phyloP scores from a whole-genome alignment of 2,113 vertebrate species.

The Calidris pugnax region DNA sequence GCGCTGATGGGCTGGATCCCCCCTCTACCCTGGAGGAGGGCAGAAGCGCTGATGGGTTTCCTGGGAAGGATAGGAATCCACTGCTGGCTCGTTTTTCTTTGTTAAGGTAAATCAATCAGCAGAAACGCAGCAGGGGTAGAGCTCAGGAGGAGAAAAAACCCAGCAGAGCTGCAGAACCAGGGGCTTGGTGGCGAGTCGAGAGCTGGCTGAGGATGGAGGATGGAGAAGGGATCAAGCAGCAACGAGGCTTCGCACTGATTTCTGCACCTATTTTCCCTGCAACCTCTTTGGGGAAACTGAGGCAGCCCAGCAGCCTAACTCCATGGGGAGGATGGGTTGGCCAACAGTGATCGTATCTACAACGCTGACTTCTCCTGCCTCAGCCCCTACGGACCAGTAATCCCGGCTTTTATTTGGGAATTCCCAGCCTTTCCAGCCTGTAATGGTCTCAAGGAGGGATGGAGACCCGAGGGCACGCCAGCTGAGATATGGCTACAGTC shows the following conservation, averaged over 20 bases:
- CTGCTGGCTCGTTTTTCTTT: neutral
- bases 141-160: neutral
- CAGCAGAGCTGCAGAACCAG: neutral
- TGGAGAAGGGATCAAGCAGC: neutral
- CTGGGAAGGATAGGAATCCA: neutral
- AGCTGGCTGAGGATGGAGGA: neutral
- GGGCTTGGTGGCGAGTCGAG: neutral
- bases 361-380: neutral
- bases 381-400: neutral
- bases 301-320: neutral
- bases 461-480: neutral
- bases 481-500: neutral
- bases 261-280: neutral
- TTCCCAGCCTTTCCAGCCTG: neutral
- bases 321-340: neutral
- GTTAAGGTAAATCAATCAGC: neutral
- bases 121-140: neutral
- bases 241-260: neutral
- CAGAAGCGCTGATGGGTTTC: neutral
- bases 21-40: neutral
- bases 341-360: neutral
- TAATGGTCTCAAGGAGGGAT: neutral
- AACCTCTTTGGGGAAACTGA: neutral
- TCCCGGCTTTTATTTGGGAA: neutral
- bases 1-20: neutral